phyloP scores from a whole-genome alignment of 2,888 invertebrate species.

The Thymelicus acteon region DNA sequence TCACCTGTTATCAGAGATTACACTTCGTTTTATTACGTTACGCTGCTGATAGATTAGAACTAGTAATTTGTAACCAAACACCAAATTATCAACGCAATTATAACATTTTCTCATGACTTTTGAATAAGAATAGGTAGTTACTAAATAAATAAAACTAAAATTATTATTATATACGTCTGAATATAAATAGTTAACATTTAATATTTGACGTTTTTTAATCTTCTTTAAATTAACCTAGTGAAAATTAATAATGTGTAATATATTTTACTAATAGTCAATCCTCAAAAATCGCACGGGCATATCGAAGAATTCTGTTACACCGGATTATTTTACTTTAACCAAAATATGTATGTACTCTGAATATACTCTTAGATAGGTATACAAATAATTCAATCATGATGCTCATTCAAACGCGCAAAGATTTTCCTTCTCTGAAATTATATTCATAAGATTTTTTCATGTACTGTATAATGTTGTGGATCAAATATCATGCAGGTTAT shows the following conservation, averaged over 20 bases:
- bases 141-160: too few relatives aligned
- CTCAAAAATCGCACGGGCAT: conserved; percentile 11
- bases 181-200: too few relatives aligned
- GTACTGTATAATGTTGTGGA: background rate
- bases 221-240: too few relatives aligned
- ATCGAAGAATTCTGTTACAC: background rate
- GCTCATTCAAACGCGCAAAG: conserved; percentile 17
- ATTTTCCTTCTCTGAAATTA: conserved; percentile 3
- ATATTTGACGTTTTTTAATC: too few relatives aligned
- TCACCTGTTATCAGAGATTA: conserved; percentile 37
- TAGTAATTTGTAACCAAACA: conserved; percentile 26
- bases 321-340: too few relatives aligned
- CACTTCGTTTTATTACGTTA: conserved; percentile 35
- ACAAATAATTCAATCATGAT: background rate
- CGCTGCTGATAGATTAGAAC: conserved; percentile 32
- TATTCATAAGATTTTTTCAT: background rate
- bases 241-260: too few relatives aligned
- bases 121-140: too few relatives aligned
- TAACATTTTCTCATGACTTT: background rate
- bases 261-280: background rate
- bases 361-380: background rate
- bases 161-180: too few relatives aligned
- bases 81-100: conserved; percentile 8
- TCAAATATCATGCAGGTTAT: too few relatives aligned
- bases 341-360: background rate